Conservation (phyloP, 2,888 invertebrate genomes). For the Actias luna region DNA sequence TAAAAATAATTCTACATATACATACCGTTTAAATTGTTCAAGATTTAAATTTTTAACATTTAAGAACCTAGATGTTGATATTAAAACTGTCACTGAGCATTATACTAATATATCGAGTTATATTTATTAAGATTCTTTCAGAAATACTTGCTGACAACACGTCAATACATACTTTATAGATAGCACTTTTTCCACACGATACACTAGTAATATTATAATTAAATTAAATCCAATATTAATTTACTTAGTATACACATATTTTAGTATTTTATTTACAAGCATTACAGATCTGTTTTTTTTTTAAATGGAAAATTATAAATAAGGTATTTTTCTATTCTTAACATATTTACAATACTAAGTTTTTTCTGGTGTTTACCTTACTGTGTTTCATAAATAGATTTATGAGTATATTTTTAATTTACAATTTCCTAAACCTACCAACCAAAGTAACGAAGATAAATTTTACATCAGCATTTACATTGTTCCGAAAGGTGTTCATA, state of each 20-base stretch:
- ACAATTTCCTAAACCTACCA: conserved; percentile 74
- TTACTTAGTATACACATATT: conserved; percentile 16
- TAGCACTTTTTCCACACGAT: conserved; percentile 7
- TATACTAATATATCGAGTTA: not conserved
- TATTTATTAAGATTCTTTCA: not conserved
- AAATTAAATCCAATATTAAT: conserved; percentile 15
- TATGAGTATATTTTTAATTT: conserved; percentile 71
- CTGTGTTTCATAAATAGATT: conserved; percentile 80
- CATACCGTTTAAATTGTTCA: conserved; percentile 36
- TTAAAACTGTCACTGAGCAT: not conserved
- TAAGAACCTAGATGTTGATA: conserved; percentile 12
- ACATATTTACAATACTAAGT: conserved; percentile 76
- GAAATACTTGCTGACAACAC: not conserved
- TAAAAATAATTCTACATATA: conserved; percentile 72
- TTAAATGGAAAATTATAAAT: conserved; percentile 65
- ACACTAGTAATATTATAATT: conserved; percentile 8
- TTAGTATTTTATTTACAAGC: conserved; percentile 64
- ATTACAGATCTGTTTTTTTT: conserved; percentile 51
- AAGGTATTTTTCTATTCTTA: conserved; percentile 59
- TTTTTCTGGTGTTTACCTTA: conserved; percentile 79
- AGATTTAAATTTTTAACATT: conserved; percentile 9
- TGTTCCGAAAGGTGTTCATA: conserved; percentile 56
- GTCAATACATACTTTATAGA: not conserved
- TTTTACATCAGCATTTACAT: conserved; percentile 67
- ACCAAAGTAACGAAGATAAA: conserved; percentile 61